Percentiles rank a stretch among this genome's conserved stretches.
Evolutionary conservation across 2,113 vertebrate genomes (phyloP).

Genomic region (Melanotaenia duboulayi): DNA sequence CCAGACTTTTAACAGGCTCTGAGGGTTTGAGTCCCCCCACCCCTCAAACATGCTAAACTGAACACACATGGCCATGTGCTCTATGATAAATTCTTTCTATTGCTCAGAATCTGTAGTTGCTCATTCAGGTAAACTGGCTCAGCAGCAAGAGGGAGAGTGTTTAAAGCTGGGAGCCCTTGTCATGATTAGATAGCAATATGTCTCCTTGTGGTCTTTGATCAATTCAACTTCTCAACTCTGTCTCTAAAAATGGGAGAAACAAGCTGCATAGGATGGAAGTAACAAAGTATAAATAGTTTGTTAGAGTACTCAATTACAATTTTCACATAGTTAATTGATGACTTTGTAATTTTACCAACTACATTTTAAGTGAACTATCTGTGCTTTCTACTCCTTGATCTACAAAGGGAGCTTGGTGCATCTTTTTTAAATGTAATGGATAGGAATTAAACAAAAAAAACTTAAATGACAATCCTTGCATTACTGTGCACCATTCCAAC

Average conservation of each 20-base stretch:
- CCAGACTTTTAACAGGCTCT: conserved; percentile 1
- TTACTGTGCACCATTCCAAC: no score
- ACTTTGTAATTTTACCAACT: no score
- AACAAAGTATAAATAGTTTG: neutral
- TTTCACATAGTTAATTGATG: neutral
- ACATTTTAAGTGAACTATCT: no score
- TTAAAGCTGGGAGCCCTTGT: conserved; percentile 57
- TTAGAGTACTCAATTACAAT: no score
- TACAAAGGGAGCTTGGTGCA: no score
- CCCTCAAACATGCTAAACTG: conserved; percentile 53
- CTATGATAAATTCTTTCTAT: conserved; percentile 29
- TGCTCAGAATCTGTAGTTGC: conserved; percentile 30
- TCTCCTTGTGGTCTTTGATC: conserved; percentile 70
- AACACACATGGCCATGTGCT: conserved; percentile 42
- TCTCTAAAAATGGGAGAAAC: conserved; percentile 45
- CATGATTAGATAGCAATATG: conserved; percentile 76
- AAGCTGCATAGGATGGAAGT: neutral
- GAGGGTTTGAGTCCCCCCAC: conserved; percentile 14
- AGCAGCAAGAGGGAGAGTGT: conserved; percentile 27
- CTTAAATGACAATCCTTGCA: no score
- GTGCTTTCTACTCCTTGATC: no score
- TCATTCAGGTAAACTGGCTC: conserved; percentile 22
- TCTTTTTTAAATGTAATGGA: no score
- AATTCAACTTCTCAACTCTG: conserved; percentile 30
- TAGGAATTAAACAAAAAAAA: no score